A percentile compares a stretch with the other conserved stretches of the same genome.
Evolutionary conservation across 2,888 invertebrate species (phyloP).

Genomic region (Tipula unca): DNA sequence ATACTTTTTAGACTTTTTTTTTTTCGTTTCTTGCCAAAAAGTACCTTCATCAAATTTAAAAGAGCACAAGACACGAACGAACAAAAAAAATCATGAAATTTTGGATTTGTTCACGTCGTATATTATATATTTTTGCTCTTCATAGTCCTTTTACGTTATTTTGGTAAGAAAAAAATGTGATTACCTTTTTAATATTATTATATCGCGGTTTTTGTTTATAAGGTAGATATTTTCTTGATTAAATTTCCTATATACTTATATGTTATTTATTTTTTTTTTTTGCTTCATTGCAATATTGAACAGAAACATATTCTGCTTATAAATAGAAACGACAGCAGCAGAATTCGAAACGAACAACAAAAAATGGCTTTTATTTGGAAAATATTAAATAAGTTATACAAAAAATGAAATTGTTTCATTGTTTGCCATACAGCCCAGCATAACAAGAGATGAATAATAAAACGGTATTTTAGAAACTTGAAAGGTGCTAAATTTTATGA

Average conservation of each 20-base stretch:
- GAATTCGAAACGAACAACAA: neutral
- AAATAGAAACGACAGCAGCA: neutral
- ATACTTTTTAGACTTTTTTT: neutral
- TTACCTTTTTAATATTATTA: neutral
- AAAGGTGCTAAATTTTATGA: neutral
- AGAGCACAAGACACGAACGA: constrained; percentile 8
- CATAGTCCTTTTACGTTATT: neutral
- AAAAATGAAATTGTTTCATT: neutral
- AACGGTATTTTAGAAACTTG: neutral
- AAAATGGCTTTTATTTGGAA: neutral
- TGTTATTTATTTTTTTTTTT: neutral
- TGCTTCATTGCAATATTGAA: neutral
- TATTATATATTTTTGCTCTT: neutral
- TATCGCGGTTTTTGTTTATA: neutral
- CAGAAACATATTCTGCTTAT: neutral
- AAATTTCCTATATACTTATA: neutral
- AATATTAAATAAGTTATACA: neutral
- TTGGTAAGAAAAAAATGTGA: neutral
- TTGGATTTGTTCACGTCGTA: neutral
- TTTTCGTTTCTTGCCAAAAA: neutral
- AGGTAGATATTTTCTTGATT: neutral
- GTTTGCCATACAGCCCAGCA: neutral
- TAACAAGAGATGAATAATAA: neutral
- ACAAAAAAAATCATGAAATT: neutral
- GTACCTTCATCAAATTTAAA: constrained; percentile 8